A percentile compares a stretch with the other conserved stretches of the same genome.
Conservation (phyloP, 1,140 invertebrate genomes). For the Pemphigus obesinymphae region DNA sequence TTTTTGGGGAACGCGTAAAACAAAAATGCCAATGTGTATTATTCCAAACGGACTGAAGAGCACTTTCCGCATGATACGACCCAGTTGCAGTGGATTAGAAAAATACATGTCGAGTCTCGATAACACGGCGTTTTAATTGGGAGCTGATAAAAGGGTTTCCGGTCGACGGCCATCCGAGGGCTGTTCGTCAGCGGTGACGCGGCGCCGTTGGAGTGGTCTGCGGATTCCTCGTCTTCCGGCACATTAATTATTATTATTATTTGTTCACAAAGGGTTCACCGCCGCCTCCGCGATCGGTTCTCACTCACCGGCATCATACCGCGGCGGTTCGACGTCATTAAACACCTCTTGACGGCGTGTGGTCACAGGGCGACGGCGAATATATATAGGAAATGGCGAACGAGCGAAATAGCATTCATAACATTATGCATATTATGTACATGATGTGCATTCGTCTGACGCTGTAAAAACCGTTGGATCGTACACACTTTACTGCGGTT, state of each 20-base stretch:
- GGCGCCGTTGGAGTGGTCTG: slow-evolving; percentile 7
- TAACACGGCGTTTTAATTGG: slow-evolving; percentile 36
- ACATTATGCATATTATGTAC: no score
- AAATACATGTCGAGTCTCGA: no score
- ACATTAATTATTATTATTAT: slow-evolving; percentile 24
- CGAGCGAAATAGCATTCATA: not conserved
- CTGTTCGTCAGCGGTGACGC: not conserved
- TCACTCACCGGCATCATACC: no score
- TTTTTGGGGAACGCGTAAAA: no score
- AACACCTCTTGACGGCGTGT: not conserved
- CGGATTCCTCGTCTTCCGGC: not conserved
- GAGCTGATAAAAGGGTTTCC: slow-evolving; percentile 26
- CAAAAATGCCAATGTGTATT: no score
- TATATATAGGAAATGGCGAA: not conserved
- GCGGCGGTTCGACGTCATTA: not conserved
- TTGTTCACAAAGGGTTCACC: not conserved
- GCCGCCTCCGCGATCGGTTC: no score
- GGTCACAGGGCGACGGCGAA: not conserved
- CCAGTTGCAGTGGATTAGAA: no score
- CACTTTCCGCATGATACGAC: no score
- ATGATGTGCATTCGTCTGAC: not conserved
- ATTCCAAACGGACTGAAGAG: no score
- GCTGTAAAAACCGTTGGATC: not conserved
- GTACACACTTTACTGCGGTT: not conserved
- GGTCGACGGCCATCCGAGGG: not conserved